These are phyloP conservation scores for Pampusana beccarii DNA, from an alignment of 2,113 vertebrate genomes.

Conservation along the genomic window DNA sequence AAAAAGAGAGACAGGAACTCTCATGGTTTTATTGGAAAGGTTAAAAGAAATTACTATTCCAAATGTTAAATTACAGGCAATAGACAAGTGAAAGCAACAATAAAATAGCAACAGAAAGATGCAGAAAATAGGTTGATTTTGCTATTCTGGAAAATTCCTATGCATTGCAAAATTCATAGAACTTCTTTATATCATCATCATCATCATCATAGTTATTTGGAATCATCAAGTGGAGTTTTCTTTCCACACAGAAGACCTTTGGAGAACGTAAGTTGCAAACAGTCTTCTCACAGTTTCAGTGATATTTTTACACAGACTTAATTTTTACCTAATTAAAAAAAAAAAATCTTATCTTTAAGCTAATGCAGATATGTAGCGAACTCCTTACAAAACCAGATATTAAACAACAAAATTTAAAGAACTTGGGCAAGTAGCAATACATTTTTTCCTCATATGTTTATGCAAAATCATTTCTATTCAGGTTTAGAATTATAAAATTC, in stretches of 20 bases:
- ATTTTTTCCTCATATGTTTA: background rate
- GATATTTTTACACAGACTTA: background rate
- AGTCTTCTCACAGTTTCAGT: conserved; percentile 12
- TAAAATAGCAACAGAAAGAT: background rate
- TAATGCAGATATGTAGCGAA: background rate
- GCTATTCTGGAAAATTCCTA: background rate
- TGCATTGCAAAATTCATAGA: conserved; percentile 7
- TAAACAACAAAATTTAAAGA: background rate
- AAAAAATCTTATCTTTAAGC: background rate
- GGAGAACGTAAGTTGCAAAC: conserved; percentile 15
- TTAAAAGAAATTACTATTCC: conserved; percentile 24
- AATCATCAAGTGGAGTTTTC: background rate
- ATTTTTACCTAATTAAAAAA: conserved; percentile 6
- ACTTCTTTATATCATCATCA: background rate
- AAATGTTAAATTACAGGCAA: conserved; percentile 6
- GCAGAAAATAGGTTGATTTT: background rate
- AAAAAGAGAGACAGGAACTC: background rate
- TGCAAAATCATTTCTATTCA: background rate
- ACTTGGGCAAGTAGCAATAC: background rate
- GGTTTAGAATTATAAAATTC: background rate
- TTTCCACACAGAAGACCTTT: conserved; percentile 10
- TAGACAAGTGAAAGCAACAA: background rate
- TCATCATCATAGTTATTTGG: background rate
- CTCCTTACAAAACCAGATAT: background rate
- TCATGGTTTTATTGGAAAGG: background rate